These are phyloP conservation scores for Drosophila mercatorum DNA, from an alignment of 2,888 invertebrate genomes.

Conservation along the genomic window DNA sequence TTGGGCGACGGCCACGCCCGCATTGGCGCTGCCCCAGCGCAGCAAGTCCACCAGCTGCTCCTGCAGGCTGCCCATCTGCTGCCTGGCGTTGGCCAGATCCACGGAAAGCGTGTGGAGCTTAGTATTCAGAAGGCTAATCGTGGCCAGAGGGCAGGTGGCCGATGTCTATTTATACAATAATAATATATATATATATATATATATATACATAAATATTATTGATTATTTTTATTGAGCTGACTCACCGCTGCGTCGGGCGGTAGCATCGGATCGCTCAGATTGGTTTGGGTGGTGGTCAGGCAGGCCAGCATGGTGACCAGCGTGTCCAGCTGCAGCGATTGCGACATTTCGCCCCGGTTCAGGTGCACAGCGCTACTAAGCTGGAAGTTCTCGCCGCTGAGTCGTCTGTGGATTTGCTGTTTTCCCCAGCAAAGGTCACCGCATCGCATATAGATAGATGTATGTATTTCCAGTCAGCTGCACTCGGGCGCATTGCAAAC, in stretches of 20 bases:
- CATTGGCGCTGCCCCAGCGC: slow-evolving; percentile 18
- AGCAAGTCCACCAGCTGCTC: slow-evolving; percentile 64
- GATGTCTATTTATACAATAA: slow-evolving; percentile 26
- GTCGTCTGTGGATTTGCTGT: background rate
- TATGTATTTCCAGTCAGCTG: slow-evolving; percentile 9
- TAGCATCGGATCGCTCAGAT: slow-evolving; percentile 35
- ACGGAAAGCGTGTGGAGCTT: slow-evolving; percentile 50
- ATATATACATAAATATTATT: no score
- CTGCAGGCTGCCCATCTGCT: slow-evolving; percentile 58
- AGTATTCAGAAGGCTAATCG: slow-evolving; percentile 48
- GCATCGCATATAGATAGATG: background rate
- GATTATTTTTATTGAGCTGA: background rate
- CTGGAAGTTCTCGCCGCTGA: background rate
- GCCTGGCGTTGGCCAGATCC: slow-evolving; percentile 46
- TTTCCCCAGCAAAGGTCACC: slow-evolving; percentile 38
- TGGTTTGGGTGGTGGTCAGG: slow-evolving; percentile 60
- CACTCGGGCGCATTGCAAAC: slow-evolving; percentile 40
- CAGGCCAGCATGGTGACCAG: slow-evolving; percentile 74
- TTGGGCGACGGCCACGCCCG: background rate
- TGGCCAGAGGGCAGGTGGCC: slow-evolving; percentile 46
- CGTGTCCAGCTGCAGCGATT: slow-evolving; percentile 62
- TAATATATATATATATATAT: no score
- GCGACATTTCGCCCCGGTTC: slow-evolving; percentile 51
- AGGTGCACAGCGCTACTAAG: slow-evolving; percentile 28
- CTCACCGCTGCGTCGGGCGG: slow-evolving; percentile 49